Percentiles rank a stretch among this genome's conserved stretches.
Conservation (phyloP, 2,797 vertebrate genomes). For the Sebastes nivosus region DNA sequence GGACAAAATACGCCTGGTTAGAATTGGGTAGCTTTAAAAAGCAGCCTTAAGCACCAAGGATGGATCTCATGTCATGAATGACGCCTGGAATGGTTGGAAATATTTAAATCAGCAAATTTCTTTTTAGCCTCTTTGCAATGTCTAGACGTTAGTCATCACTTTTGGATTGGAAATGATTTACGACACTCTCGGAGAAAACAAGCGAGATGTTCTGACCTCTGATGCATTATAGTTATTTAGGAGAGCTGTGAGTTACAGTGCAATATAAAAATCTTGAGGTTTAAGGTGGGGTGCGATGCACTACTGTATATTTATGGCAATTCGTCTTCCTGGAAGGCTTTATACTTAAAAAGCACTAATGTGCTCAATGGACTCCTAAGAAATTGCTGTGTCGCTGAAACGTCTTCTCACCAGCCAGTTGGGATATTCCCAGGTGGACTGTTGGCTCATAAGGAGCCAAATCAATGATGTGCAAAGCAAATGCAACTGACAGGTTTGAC, state of each 20-base stretch:
- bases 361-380: slow-evolving; percentile 10
- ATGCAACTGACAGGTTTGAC: neutral
- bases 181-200: neutral
- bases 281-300: neutral
- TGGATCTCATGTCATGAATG: neutral
- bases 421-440: neutral
- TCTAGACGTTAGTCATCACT: neutral
- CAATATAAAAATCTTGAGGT: slow-evolving; percentile 10
- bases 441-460: neutral
- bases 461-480: neutral
- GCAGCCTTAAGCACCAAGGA: neutral
- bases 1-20: neutral
- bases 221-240: slow-evolving; percentile 41
- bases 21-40: neutral
- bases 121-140: neutral
- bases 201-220: slow-evolving; percentile 16
- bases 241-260: slow-evolving; percentile 14
- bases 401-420: neutral
- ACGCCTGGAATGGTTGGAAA: neutral
- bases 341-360: slow-evolving; percentile 18
- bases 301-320: slow-evolving; percentile 14
- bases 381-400: slow-evolving; percentile 27
- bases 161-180: slow-evolving; percentile 18
- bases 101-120: slow-evolving; percentile 12
- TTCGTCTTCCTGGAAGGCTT: slow-evolving; percentile 15